Base-by-base conservation (phyloP, 2,113 vertebrate genomes). In the Amphilophus citrinellus region DNA sequence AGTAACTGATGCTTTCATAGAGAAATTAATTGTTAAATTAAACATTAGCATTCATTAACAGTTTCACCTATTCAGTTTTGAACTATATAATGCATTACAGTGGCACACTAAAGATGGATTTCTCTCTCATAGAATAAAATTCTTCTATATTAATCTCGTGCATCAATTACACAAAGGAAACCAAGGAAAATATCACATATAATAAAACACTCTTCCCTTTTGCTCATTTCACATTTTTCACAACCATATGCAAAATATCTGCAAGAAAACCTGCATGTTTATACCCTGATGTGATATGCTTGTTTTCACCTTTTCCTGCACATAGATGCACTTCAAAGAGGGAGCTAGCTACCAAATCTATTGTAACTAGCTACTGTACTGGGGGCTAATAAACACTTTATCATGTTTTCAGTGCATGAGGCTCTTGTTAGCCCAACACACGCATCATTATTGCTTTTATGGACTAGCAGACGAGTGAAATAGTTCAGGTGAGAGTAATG, bases 401-500 rank as follows among this genome's bases (percentile, higher is more conserved):
- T 62, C 61, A 76, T 57, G 30, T 79, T 86, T 62, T 87, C 77
- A 78, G 47, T 65, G 32, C 76, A 60, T 27, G 30, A 81, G 18
- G 60, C 63, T 56, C 6, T 65, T 50, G 27, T 81, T 61, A 84
- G 32, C 17, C 35, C 47, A 1, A 47, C 37, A 10, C 57, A 42
- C n/a, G 13, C 39, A 75, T 63, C 11, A 20, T 22, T 77, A 35
- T 32, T 62, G 80, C 59, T 80, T 80, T 90, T 73, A 85, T 59
- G 24, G 73, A 61, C 77, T 56, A 57, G 84, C n/a, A 73, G 22
- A 27, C 15, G 59, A 88, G 83, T 79, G 79, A 86, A 89, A 87
- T 35, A 85, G 82, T 79, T 85, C 84, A 66, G 66, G 82, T 80
- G 65, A 85, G 79, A 89, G 75, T 79, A 87, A 91, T 66, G 39